Conservation (phyloP, 2,888 invertebrate species). For the Ametastegia equiseti region DNA sequence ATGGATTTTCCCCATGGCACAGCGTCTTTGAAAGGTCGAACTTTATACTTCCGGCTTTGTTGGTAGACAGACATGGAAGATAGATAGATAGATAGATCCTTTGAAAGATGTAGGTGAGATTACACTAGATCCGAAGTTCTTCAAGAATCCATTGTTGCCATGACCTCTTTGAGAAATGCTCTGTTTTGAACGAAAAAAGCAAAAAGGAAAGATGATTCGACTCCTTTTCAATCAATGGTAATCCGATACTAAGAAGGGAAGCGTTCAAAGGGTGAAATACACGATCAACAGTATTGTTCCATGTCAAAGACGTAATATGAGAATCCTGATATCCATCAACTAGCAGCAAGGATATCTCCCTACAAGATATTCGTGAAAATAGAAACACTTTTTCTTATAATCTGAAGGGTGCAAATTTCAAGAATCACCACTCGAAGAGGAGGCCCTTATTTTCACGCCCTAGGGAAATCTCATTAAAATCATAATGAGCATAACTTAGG, state of each 20-base stretch:
- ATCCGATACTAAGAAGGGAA: not conserved
- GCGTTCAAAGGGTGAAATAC: not conserved
- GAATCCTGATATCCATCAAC: not conserved
- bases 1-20: not conserved
- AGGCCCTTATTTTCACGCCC: not conserved
- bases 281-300: slow-evolving; percentile 17
- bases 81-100: not conserved
- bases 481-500: slow-evolving; percentile 1
- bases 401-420: not conserved
- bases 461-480: not conserved
- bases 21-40: not conserved
- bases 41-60: not conserved
- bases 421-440: not conserved
- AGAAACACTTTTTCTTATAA: not conserved
- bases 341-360: not conserved
- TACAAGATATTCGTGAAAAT: not conserved
- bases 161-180: slow-evolving; percentile 18
- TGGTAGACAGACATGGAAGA: not conserved
- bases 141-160: slow-evolving; percentile 32
- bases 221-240: not conserved
- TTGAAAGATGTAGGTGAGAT: not conserved
- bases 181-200: not conserved
- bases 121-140: not conserved
- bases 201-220: not conserved
- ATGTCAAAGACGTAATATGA: not conserved